Evolutionary conservation across 92 coral and sea anemone genomes (phyloP), one percentile per base, ranked within the genome.

Genomic region (Epizoanthus ramosus): DNA sequence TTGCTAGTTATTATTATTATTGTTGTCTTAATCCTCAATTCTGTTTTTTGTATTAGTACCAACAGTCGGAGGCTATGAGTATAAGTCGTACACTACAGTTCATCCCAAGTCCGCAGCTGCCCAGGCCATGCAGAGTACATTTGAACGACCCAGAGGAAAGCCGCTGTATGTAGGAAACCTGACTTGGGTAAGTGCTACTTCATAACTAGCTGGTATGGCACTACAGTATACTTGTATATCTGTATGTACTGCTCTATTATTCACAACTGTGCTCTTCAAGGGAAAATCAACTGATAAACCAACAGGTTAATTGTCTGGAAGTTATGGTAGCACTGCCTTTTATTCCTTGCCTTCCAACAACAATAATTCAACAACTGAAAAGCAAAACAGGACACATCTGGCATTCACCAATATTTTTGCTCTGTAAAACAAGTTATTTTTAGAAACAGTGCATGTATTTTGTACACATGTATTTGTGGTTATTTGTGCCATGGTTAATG

Each of bases 51-150:
- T 19, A 21, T 54, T 83, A 74, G 77, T 83, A 28, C 67, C 41
- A 77, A 88, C 87, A 28, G 80, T 67, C 23, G 79, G 81, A 14
- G 54, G 54, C 3, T 96, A 96, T 80, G 99, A 96, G 63, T 96
- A 96, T 89, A 96, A 96, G 84, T 96, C 99, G 6, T 96, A 93
- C 57, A 96, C 99, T 25, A 96, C 99, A 4, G 85, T 96, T 83
- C 99, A 96, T 77, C 99, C 99, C 17, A 96, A 96, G 86, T 96
- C 98, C 47, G 94, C 95, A 2, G 96, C 92, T 17, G 97, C 94
- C 6, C 93, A 87, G 43, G 81, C 98, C 2, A 86, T 94, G 18
- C 90, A 88, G 41, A 86, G 86, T 57, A 88, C 90, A 31, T 91
- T 89, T 80, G 98, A 96, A 66, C 85, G 95, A 19, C 90, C 85